phyloP scores from a whole-genome alignment of 2,113 vertebrate genomes.

The Hippocampus zosterae region DNA sequence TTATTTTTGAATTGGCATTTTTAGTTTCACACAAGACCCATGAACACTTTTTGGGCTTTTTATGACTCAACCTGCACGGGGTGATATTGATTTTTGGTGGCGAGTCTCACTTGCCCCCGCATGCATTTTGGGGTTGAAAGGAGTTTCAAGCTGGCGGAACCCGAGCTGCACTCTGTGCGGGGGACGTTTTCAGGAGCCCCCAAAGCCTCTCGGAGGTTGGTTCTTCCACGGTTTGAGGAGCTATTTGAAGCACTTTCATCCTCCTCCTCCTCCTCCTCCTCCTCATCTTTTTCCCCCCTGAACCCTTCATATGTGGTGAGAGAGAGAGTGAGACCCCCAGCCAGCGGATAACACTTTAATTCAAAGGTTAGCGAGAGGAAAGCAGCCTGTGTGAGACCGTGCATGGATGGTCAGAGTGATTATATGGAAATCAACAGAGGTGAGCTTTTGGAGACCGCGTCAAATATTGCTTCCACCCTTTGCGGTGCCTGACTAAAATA shows the following conservation, averaged over 20 bases:
- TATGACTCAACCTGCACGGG: no score
- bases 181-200: conserved; percentile 23
- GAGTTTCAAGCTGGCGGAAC: conserved; percentile 13
- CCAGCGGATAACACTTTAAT: conserved; percentile 36
- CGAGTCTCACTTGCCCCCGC: no score
- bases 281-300: conserved; percentile 39
- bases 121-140: no score
- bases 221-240: conserved; percentile 36
- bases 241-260: conserved; percentile 56
- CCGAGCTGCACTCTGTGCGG: neutral
- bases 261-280: neutral
- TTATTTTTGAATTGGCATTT: no score
- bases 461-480: neutral
- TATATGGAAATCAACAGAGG: conserved; percentile 11
- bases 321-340: conserved; percentile 25
- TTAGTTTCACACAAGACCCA: no score
- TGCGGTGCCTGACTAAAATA: neutral
- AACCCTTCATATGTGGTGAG: conserved; percentile 43
- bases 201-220: conserved; percentile 44
- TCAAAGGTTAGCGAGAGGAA: conserved; percentile 18
- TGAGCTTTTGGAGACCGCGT: neutral
- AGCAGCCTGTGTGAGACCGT: conserved; percentile 6
- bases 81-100: no score
- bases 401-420: conserved; percentile 11
- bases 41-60: no score